Evolutionary conservation across 2,888 invertebrate genomes (phyloP).

Genomic region (Melipona bicolor): DNA sequence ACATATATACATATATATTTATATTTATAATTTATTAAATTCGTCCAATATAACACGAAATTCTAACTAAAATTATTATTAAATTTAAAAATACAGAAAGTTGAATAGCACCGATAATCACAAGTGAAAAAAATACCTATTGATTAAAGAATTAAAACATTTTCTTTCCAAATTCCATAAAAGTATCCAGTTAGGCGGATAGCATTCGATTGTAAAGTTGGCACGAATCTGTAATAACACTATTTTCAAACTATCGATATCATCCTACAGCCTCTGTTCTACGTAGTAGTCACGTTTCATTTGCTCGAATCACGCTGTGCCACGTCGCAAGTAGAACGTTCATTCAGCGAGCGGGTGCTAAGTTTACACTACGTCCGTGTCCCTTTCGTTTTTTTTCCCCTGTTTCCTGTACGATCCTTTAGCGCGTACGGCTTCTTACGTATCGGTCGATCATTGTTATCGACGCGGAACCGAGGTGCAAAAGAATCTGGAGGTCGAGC

Average conservation of each 20-base stretch:
- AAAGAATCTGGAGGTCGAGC: conserved; percentile 47
- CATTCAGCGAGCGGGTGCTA: neutral
- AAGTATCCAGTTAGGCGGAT: too few relatives aligned
- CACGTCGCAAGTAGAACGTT: neutral
- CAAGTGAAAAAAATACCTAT: too few relatives aligned
- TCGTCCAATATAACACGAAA: too few relatives aligned
- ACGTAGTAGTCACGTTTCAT: neutral
- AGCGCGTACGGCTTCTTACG: conserved; percentile 41
- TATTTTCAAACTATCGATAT: neutral
- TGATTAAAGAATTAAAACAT: too few relatives aligned
- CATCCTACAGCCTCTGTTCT: neutral
- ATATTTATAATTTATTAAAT: too few relatives aligned
- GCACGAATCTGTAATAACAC: neutral
- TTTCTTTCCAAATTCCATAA: too few relatives aligned
- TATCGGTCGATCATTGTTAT: conserved; percentile 60
- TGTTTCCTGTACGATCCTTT: conserved; percentile 26
- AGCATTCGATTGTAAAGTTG: too few relatives aligned
- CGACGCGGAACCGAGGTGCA: conserved; percentile 32
- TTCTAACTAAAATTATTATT: too few relatives aligned
- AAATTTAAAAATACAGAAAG: too few relatives aligned
- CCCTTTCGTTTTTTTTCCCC: conserved; percentile 11
- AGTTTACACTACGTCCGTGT: conserved; percentile 9
- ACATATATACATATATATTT: too few relatives aligned
- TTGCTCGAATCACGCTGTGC: too few relatives aligned
- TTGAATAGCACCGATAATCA: too few relatives aligned